These are phyloP conservation scores for Isaurus tuberculatus DNA, from an alignment of 92 coral and sea anemone species.

Conservation along the genomic window DNA sequence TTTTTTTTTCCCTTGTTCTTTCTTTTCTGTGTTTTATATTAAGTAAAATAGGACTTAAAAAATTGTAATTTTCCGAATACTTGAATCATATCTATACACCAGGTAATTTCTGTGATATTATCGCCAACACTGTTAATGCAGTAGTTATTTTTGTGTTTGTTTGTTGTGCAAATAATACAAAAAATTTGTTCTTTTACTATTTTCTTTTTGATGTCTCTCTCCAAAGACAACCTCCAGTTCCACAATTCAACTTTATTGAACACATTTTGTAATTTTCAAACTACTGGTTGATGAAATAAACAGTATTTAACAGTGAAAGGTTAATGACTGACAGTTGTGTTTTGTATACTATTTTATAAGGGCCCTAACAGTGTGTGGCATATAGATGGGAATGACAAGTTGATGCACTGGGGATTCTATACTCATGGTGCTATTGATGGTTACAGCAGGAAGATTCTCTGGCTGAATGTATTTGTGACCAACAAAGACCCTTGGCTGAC, in stretches of 20 bases:
- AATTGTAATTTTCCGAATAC: constrained; percentile 6
- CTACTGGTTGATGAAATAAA: neutral
- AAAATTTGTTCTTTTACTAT: neutral
- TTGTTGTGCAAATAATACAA: constrained; percentile 6
- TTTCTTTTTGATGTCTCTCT: constrained; percentile 3
- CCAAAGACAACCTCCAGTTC: constrained; percentile 6
- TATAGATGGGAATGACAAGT: constrained; percentile 6
- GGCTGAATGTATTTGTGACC: constrained; percentile 9
- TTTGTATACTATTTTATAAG: constrained; percentile 1
- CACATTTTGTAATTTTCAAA: neutral
- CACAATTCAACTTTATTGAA: constrained; percentile 6
- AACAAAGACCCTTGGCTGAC: constrained; percentile 6
- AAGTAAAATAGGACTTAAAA: constrained; percentile 5
- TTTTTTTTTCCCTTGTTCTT: constrained; percentile 2
- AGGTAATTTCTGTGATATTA: constrained; percentile 2
- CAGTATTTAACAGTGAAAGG: constrained; percentile 4
- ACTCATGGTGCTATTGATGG: neutral
- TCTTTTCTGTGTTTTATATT: neutral
- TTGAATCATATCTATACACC: constrained; percentile 3
- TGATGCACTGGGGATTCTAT: constrained; percentile 5
- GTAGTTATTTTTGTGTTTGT: constrained; percentile 2
- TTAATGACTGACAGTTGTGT: constrained; percentile 7
- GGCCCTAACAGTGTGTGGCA: constrained; percentile 8
- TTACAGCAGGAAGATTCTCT: constrained; percentile 1
- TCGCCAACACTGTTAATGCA: constrained; percentile 2